These are phyloP conservation scores for Pollachius pollachius DNA, from an alignment of 2,113 vertebrate species.

Conservation along the genomic window DNA sequence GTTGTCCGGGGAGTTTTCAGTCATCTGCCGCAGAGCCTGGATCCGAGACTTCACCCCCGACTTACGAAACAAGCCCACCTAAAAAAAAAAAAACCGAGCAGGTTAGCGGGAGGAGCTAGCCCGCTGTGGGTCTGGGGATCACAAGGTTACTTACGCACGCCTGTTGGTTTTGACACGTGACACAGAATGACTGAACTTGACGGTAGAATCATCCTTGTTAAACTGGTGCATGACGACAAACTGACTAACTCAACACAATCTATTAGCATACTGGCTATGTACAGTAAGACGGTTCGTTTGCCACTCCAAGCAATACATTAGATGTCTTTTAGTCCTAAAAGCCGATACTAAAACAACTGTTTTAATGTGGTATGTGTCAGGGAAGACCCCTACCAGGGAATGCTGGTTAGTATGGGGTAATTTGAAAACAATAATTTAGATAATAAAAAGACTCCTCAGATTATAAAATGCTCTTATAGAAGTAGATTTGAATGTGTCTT, in stretches of 20 bases:
- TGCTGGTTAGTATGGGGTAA: not conserved
- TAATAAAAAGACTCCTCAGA: not conserved
- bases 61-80: slow-evolving; percentile 97
- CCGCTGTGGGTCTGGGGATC: not conserved
- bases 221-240: too few relatives aligned
- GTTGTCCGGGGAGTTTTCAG: slow-evolving; percentile 87
- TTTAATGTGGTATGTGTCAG: too few relatives aligned
- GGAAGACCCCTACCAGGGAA: too few relatives aligned
- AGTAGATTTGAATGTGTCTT: too few relatives aligned
- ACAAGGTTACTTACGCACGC: not conserved
- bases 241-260: too few relatives aligned
- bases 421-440: not conserved
- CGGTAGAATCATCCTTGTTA: too few relatives aligned
- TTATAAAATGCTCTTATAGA: not conserved
- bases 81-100: not conserved
- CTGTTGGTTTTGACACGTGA: not conserved
- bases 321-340: too few relatives aligned
- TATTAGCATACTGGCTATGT: too few relatives aligned
- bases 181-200: too few relatives aligned
- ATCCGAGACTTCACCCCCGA: slow-evolving; percentile 97
- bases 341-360: too few relatives aligned
- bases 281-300: too few relatives aligned
- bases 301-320: too few relatives aligned
- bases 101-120: slow-evolving; percentile 10
- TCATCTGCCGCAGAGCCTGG: slow-evolving; percentile 92